phyloP scores from a whole-genome alignment of 2,888 invertebrate genomes.

The Sinohyriopsis cumingii region DNA sequence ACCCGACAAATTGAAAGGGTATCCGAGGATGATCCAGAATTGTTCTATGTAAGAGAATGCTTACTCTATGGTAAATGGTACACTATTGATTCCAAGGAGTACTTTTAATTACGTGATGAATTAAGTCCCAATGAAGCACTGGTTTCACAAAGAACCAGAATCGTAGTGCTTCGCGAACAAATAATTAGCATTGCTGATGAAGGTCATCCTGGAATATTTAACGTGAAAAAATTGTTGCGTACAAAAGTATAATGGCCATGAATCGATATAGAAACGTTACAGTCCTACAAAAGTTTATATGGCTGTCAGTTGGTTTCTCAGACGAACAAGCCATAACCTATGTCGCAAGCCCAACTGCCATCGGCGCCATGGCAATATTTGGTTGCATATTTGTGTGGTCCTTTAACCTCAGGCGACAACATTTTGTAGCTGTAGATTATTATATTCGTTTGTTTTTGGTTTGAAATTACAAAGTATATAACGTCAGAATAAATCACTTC shows the following conservation, averaged over 20 bases:
- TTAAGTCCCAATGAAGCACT: conserved; percentile 13
- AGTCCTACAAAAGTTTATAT: conserved; percentile 11
- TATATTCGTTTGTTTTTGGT: conserved; percentile 15
- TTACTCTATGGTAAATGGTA: conserved; percentile 5
- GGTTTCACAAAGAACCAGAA: conserved; percentile 14
- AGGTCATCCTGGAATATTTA: conserved; percentile 19
- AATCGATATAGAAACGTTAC: conserved; percentile 9
- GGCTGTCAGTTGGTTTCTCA: conserved; percentile 17
- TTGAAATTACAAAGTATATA: not conserved
- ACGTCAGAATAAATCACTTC: not conserved
- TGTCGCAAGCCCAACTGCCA: conserved; percentile 10
- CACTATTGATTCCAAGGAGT: not conserved
- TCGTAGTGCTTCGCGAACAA: not conserved
- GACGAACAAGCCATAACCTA: conserved; percentile 11
- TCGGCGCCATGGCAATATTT: conserved; percentile 13
- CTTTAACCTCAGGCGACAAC: conserved; percentile 18
- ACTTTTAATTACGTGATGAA: conserved; percentile 13
- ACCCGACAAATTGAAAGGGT: conserved; percentile 18
- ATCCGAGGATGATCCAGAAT: conserved; percentile 10
- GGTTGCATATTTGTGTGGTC: conserved; percentile 18
- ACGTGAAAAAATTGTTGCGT: conserved; percentile 5
- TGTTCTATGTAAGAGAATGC: conserved; percentile 3
- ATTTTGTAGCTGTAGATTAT: conserved; percentile 24
- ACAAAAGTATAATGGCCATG: no score
- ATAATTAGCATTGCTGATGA: conserved; percentile 10